Conservation (phyloP, 2,888 invertebrate species). For the Tetropium fuscum region DNA sequence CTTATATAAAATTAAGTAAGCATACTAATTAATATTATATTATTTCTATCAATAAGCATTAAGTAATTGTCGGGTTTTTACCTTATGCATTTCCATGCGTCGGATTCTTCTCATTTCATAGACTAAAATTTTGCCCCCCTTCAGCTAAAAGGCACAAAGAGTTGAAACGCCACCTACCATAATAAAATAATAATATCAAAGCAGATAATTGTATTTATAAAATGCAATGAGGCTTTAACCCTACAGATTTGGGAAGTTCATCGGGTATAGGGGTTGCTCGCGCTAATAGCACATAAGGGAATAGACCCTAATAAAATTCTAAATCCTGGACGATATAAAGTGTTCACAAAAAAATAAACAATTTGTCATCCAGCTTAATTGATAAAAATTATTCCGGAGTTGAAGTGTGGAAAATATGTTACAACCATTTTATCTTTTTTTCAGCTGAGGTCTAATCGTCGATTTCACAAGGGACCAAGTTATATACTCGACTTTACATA, state of each 20-base stretch:
- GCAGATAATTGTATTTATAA: constrained; percentile 53
- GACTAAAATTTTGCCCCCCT: neutral
- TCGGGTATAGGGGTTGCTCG: constrained; percentile 27
- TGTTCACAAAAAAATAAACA: constrained; percentile 55
- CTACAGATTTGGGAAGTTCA: constrained; percentile 50
- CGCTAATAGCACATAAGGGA: constrained; percentile 59
- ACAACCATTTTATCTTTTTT: constrained; percentile 20
- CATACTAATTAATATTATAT: too few relatives aligned
- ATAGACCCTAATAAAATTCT: constrained; percentile 60
- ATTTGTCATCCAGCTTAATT: constrained; percentile 61
- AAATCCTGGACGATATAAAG: constrained; percentile 56
- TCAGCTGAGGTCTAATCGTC: constrained; percentile 35
- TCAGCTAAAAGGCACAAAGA: constrained; percentile 1
- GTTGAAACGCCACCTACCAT: constrained; percentile 1
- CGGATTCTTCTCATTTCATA: too few relatives aligned
- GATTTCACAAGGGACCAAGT: neutral
- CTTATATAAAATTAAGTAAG: too few relatives aligned
- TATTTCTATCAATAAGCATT: too few relatives aligned
- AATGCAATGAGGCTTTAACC: constrained; percentile 53
- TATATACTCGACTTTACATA: neutral
- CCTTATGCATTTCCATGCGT: too few relatives aligned
- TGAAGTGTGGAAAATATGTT: constrained; percentile 32
- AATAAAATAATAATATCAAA: constrained; percentile 17
- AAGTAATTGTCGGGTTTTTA: too few relatives aligned
- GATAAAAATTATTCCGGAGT: constrained; percentile 56